Evolutionary conservation across 92 coral and sea anemone genomes (phyloP).

Genomic region (Phymanthus crucifer): DNA sequence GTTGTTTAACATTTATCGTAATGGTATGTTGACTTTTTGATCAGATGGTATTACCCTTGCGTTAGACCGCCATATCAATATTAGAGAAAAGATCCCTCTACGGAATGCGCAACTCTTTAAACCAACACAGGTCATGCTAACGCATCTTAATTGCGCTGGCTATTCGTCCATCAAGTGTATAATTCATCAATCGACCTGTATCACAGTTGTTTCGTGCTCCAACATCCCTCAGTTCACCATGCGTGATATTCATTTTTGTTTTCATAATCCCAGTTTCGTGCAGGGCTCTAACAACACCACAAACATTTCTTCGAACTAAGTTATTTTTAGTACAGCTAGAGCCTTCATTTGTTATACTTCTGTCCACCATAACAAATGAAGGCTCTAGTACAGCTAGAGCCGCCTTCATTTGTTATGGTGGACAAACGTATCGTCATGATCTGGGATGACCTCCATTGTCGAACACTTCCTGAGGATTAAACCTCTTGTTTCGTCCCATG

Average conservation of each 20-base stretch:
- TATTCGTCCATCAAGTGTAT: too few species aligned
- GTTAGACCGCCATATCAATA: not conserved
- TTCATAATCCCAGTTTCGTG: not conserved
- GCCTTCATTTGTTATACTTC: too few species aligned
- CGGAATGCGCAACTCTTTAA: not conserved
- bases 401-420: not conserved
- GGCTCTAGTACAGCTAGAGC: too few species aligned
- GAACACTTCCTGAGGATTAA: not conserved
- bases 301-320: not conserved
- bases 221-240: not conserved
- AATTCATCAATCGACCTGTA: too few species aligned
- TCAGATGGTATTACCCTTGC: too few species aligned
- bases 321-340: conserved; percentile 1
- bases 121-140: too few species aligned
- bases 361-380: too few species aligned
- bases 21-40: not conserved
- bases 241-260: not conserved
- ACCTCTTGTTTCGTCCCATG: not conserved
- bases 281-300: not conserved
- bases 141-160: too few species aligned
- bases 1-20: not conserved
- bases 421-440: not conserved
- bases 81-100: not conserved
- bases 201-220: not conserved
- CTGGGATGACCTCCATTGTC: not conserved